These are phyloP conservation scores for Tenrec ecaudatus DNA, from an alignment of 2,113 vertebrate species.

Conservation along the genomic window DNA sequence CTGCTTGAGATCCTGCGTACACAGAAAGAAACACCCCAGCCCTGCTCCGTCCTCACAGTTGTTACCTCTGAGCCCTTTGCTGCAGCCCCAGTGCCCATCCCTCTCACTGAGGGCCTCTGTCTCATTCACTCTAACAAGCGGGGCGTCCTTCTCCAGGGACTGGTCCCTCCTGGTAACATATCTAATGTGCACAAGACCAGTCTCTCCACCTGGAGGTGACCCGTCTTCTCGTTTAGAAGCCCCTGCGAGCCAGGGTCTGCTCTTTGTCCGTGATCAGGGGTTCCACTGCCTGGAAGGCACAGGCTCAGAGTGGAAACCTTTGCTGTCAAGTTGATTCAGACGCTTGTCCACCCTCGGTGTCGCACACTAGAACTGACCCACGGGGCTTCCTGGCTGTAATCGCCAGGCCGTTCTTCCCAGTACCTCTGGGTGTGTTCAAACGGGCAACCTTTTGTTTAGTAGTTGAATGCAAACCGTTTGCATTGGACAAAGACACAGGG, in stretches of 20 bases:
- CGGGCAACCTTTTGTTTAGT: background rate
- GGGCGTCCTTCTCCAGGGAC: too few species aligned
- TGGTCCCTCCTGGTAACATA: too few species aligned
- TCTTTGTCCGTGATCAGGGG: background rate
- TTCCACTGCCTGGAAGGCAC: background rate
- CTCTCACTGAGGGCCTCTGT: too few species aligned
- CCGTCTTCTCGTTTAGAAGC: background rate
- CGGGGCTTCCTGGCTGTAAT: background rate
- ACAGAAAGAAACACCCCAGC: too few species aligned
- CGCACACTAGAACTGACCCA: background rate
- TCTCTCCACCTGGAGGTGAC: too few species aligned
- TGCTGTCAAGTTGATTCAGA: background rate
- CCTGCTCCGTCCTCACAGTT: too few species aligned
- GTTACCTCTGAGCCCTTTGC: too few species aligned
- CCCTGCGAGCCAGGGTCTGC: background rate
- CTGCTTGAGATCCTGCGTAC: too few species aligned
- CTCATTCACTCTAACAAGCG: too few species aligned
- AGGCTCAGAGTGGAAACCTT: background rate
- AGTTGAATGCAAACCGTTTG: background rate
- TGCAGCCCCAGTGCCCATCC: too few species aligned
- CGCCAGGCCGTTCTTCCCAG: background rate
- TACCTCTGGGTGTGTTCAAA: background rate
- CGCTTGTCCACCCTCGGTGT: background rate
- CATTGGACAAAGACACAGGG: background rate
- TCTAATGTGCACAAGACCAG: too few species aligned